Percentiles rank a stretch among this genome's conserved stretches.
Conservation (phyloP, 1,140 invertebrate species). For the Drosophila funebris region DNA sequence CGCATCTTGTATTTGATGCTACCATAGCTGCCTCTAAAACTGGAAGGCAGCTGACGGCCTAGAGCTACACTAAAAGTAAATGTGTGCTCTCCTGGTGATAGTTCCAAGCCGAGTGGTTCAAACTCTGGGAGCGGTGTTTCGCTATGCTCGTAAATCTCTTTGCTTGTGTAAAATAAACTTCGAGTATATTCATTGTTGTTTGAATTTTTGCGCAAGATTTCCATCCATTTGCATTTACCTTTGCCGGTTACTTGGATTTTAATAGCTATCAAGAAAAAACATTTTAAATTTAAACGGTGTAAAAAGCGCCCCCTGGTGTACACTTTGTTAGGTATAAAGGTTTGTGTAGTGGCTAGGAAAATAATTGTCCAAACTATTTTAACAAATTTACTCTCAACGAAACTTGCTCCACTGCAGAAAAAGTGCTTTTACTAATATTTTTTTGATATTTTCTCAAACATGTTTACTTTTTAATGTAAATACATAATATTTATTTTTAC, state of each 20-base stretch:
- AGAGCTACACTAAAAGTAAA: slow-evolving; percentile 72
- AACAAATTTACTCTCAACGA: not conserved
- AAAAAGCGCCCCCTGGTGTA: not conserved
- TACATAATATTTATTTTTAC: too few species aligned
- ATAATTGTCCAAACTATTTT: not conserved
- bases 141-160: slow-evolving; percentile 78
- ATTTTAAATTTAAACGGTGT: not conserved
- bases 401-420: too few species aligned
- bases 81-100: slow-evolving; percentile 72
- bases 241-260: slow-evolving; percentile 82
- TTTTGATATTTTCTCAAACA: too few species aligned
- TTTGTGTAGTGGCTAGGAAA: slow-evolving; percentile 5
- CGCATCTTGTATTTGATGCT: slow-evolving; percentile 82
- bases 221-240: slow-evolving; percentile 82
- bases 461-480: too few species aligned
- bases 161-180: slow-evolving; percentile 75
- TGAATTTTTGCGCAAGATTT: slow-evolving; percentile 75
- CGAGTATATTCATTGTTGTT: slow-evolving; percentile 76
- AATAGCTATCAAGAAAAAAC: slow-evolving; percentile 49
- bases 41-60: slow-evolving; percentile 66
- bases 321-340: not conserved
- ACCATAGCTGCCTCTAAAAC: slow-evolving; percentile 75
- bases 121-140: slow-evolving; percentile 69
- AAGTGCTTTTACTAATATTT: too few species aligned
- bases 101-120: slow-evolving; percentile 69